Evolutionary conservation across 2,888 invertebrate genomes (phyloP).

Genomic region (Drosophila dives): DNA sequence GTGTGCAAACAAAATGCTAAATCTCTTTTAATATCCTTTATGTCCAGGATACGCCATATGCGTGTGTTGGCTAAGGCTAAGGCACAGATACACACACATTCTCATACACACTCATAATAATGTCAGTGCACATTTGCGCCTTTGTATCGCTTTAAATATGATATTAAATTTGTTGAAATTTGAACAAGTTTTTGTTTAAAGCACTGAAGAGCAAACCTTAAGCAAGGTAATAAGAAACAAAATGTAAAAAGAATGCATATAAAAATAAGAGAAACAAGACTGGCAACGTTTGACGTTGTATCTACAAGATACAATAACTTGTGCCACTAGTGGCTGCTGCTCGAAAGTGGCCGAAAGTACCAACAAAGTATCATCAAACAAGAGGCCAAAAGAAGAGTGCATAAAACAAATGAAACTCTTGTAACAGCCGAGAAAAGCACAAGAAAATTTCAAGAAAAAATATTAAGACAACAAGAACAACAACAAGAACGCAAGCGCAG

Average conservation of each 20-base stretch:
- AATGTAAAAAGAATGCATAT: constrained; percentile 20
- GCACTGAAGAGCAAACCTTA: constrained; percentile 8
- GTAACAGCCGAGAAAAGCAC: constrained; percentile 73
- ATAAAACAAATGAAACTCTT: constrained; percentile 81
- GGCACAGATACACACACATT: constrained; percentile 26
- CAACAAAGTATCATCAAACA: constrained; percentile 81
- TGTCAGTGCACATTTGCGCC: constrained; percentile 22
- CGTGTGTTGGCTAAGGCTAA: constrained; percentile 65
- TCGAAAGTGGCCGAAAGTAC: constrained; percentile 79
- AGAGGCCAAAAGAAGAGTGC: constrained; percentile 74
- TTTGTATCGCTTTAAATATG: constrained; percentile 54
- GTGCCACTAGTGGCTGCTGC: constrained; percentile 70
- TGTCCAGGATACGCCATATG: constrained; percentile 79
- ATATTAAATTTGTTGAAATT: constrained; percentile 58
- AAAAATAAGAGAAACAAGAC: constrained; percentile 24
- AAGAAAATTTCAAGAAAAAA: constrained; percentile 78
- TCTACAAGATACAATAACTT: constrained; percentile 80
- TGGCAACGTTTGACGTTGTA: constrained; percentile 66
- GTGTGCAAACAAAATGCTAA: constrained; percentile 82
- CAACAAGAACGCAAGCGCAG: constrained; percentile 22
- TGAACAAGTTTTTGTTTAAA: constrained; percentile 30
- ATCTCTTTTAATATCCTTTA: constrained; percentile 82
- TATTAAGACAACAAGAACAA: constrained; percentile 71
- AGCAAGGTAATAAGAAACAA: constrained; percentile 37
- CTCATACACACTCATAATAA: constrained; percentile 7